Evolutionary conservation across 2,113 vertebrate species (phyloP), one percentile per base, ranked within the genome.

Genomic region (Percopsis transmontana): DNA sequence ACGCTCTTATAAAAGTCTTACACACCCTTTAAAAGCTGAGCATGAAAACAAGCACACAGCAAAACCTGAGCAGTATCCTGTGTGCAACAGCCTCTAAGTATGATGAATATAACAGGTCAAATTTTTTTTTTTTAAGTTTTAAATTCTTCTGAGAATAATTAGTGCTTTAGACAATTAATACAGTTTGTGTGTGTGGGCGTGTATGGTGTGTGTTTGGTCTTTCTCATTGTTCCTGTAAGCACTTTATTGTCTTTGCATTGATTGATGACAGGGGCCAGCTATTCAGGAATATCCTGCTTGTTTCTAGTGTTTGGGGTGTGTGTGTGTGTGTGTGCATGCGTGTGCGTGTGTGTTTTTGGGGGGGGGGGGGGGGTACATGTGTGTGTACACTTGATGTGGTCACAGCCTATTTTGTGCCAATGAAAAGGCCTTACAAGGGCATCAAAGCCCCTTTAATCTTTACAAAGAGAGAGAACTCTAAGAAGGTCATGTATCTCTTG

Each of bases 241-340:
- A 71, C 53, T 53, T 76, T 76, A 83, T 88, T 88, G 83, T 86
- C 76, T 77, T 64, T 60, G 24, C 67, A 68, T 47, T 85, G 82
- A 85, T 70, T 72, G 85, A 87, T 86, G 85, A 81, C 57, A 70
- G 66, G 61, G 57, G 74, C 67, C 33, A 66, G 66, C 72, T 77
- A 82, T 84, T 78, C 59, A 79, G 40, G 58, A 24, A 41, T 61
- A 85, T 86, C 88, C 88, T 83, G 85, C 65, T 64, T 2, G 62
- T 58, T 61, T 68, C 48, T 40, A 15, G 16, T 48, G 47, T 48
- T 44, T 44, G 62, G 54, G 38, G 44, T 53, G 70, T 40, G 21
- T 15, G 3, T 52, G 21, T 52, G 42, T 47, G 50, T 52, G 50
- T 52, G 50, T 51, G 51, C 12, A 20, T 53, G 51, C 23, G 19